phyloP scores from a whole-genome alignment of 2,797 vertebrate species.

The Trichosurus vulpecula region DNA sequence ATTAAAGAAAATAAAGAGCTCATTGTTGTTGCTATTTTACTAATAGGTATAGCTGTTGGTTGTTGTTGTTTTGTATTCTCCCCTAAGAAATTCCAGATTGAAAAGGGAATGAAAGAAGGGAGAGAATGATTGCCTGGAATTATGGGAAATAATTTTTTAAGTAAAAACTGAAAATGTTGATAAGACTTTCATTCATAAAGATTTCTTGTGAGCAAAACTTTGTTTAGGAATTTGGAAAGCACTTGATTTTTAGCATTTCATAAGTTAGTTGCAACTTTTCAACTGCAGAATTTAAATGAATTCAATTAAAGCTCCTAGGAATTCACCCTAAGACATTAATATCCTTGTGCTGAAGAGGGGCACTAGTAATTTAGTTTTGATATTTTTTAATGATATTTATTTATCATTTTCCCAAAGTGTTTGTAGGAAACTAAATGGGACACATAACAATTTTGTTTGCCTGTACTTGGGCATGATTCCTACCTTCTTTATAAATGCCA shows the following conservation, averaged over 20 bases:
- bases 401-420: slow-evolving; percentile 62
- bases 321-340: slow-evolving; percentile 55
- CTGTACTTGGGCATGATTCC: slow-evolving; percentile 58
- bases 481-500: slow-evolving; percentile 24
- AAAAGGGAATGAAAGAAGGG: slow-evolving; percentile 52
- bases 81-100: slow-evolving; percentile 20
- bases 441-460: slow-evolving; percentile 62
- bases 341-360: slow-evolving; percentile 20
- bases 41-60: no score
- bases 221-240: slow-evolving; percentile 39
- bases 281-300: slow-evolving; percentile 55
- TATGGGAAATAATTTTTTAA: slow-evolving; percentile 59
- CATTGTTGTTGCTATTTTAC: slow-evolving; percentile 6
- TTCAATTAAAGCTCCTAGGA: slow-evolving; percentile 52
- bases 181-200: slow-evolving; percentile 58
- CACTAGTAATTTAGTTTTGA: slow-evolving; percentile 67
- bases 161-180: neutral
- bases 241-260: slow-evolving; percentile 23
- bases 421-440: slow-evolving; percentile 70
- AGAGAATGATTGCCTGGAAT: slow-evolving; percentile 28
- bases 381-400: slow-evolving; percentile 75
- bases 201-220: slow-evolving; percentile 69
- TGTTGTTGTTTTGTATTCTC: neutral
- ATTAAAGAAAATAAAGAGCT: slow-evolving; percentile 49
- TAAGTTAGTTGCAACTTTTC: slow-evolving; percentile 35